Percentiles rank a stretch among this genome's conserved stretches.
phyloP scores from a whole-genome alignment of 2,797 vertebrate genomes.

The Cyprinodon diabolis region DNA sequence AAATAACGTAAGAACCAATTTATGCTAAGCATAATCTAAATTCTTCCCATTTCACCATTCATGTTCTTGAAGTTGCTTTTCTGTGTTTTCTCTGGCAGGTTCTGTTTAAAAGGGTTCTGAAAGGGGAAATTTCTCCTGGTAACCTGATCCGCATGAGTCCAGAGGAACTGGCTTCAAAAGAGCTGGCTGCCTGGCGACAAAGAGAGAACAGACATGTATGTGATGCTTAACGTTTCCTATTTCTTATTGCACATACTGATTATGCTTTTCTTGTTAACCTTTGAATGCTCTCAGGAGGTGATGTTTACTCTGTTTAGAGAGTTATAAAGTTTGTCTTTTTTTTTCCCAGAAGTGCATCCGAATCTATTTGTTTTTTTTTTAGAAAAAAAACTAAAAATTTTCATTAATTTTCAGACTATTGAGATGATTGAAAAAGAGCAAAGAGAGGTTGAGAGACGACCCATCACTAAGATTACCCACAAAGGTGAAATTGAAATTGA shows the following conservation, averaged over 20 bases:
- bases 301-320: neutral
- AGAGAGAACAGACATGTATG: constrained; percentile 98
- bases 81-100: constrained; percentile 66
- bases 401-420: constrained; percentile 85
- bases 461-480: constrained; percentile 99
- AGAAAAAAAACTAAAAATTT: neutral
- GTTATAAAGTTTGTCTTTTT: neutral
- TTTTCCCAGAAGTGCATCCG: neutral
- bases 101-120: constrained; percentile 93
- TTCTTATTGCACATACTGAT: neutral
- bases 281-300: neutral
- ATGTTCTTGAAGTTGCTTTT: neutral
- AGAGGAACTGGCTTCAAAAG: constrained; percentile 97
- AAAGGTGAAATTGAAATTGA: constrained; percentile 99
- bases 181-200: constrained; percentile 96
- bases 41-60: neutral
- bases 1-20: constrained; percentile 89
- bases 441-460: constrained; percentile 93
- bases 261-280: neutral
- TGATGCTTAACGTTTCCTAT: constrained; percentile 15
- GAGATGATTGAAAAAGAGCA: constrained; percentile 99
- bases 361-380: constrained; percentile 2
- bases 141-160: constrained; percentile 97
- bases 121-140: constrained; percentile 93
- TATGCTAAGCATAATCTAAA: neutral